Evolutionary conservation across 2,113 vertebrate species (phyloP).

Genomic region (Neodontobutis hainanensis): DNA sequence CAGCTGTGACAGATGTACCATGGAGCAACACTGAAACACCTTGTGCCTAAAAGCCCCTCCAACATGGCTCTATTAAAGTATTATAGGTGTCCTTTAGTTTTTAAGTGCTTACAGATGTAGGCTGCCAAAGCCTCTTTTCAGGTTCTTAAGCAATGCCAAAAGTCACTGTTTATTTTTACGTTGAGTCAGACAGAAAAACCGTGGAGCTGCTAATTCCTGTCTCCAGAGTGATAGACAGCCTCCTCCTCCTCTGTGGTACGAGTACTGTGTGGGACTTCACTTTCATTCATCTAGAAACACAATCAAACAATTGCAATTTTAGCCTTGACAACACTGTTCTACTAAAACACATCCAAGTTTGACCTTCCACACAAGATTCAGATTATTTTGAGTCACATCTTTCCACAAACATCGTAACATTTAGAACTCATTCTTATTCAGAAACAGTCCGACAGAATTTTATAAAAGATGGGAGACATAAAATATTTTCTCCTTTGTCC

Average conservation of each 20-base stretch:
- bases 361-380: too few species aligned
- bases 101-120: slow-evolving; percentile 74
- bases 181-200: slow-evolving; percentile 61
- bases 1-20: slow-evolving; percentile 39
- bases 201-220: slow-evolving; percentile 50
- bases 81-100: slow-evolving; percentile 70
- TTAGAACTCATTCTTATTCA: too few species aligned
- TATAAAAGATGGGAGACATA: too few species aligned
- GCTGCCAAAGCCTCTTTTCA: slow-evolving; percentile 62
- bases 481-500: too few species aligned
- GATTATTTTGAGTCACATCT: not conserved
- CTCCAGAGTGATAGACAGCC: slow-evolving; percentile 39
- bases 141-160: slow-evolving; percentile 55
- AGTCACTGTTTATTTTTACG: slow-evolving; percentile 73
- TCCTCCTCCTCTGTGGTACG: too few species aligned
- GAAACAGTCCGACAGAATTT: too few species aligned
- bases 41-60: slow-evolving; percentile 59
- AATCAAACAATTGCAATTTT: too few species aligned
- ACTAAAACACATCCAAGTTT: not conserved
- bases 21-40: slow-evolving; percentile 58
- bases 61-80: slow-evolving; percentile 68
- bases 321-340: not conserved
- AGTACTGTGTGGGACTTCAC: too few species aligned
- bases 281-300: not conserved
- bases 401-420: slow-evolving; percentile 16